Conservation (phyloP, 2,797 vertebrate genomes). For the Sebastes alutus region DNA sequence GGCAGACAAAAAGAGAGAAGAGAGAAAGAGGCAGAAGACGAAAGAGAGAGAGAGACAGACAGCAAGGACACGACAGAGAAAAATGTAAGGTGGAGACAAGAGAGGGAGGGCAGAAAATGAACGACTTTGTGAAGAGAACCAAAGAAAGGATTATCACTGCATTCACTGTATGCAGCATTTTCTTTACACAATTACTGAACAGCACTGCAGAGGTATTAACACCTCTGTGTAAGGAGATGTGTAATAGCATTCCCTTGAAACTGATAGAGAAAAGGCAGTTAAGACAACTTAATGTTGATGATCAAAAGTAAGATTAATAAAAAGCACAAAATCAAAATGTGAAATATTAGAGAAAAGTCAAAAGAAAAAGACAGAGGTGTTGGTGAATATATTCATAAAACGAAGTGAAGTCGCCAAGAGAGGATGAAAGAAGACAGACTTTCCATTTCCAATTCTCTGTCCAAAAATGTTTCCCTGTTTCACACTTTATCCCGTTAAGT, state of each 20-base stretch:
- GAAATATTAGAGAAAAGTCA: background rate
- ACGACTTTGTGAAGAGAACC: slow-evolving; percentile 6
- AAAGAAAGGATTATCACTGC: slow-evolving; percentile 22
- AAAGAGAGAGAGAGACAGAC: background rate
- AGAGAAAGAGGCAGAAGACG: background rate
- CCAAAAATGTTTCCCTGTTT: slow-evolving; percentile 18
- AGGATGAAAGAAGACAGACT: slow-evolving; percentile 21
- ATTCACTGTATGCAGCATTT: slow-evolving; percentile 8
- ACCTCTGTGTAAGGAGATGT: background rate
- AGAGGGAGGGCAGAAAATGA: slow-evolving; percentile 8
- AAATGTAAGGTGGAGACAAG: background rate
- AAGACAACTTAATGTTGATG: background rate
- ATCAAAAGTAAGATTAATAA: slow-evolving; percentile 17
- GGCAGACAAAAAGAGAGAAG: background rate
- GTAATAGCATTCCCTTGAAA: slow-evolving; percentile 1
- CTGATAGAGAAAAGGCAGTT: background rate
- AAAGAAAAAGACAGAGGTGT: background rate
- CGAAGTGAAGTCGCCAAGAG: background rate
- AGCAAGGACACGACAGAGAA: background rate
- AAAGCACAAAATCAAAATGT: slow-evolving; percentile 11
- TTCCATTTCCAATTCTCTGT: slow-evolving; percentile 20
- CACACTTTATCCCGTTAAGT: slow-evolving; percentile 14
- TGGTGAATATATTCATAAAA: background rate
- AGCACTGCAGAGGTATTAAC: slow-evolving; percentile 16
- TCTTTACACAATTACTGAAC: slow-evolving; percentile 17